Conservation (phyloP, 2,113 vertebrate species). For the Indicator indicator region DNA sequence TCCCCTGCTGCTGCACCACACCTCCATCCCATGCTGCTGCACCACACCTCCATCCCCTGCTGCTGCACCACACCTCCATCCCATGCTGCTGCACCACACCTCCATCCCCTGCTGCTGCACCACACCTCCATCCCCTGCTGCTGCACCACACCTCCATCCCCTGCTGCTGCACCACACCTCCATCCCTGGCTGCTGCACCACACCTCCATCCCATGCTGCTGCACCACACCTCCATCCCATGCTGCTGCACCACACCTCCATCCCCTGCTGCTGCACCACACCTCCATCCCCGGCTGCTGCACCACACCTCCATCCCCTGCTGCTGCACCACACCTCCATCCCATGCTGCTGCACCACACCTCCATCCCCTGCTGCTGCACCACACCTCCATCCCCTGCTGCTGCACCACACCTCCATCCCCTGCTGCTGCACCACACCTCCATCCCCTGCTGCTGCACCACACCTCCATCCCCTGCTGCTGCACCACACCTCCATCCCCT, state of each 20-base stretch:
- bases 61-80: not conserved
- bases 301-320: not conserved
- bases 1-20: not conserved
- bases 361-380: not conserved
- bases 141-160: too few species aligned
- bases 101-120: not conserved
- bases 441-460: not conserved
- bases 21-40: not conserved
- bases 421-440: not conserved
- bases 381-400: not conserved
- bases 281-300: not conserved
- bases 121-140: not conserved
- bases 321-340: not conserved
- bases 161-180: not conserved
- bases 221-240: not conserved
- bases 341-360: too few species aligned
- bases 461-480: not conserved
- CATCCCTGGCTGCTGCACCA: not conserved
- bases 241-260: too few species aligned
- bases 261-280: not conserved
- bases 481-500: not conserved
- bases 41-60: not conserved
- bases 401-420: not conserved
- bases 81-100: too few species aligned
- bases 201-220: not conserved